Evolutionary conservation across 2,888 invertebrate genomes (phyloP).

Genomic region (Girardia tigrina): DNA sequence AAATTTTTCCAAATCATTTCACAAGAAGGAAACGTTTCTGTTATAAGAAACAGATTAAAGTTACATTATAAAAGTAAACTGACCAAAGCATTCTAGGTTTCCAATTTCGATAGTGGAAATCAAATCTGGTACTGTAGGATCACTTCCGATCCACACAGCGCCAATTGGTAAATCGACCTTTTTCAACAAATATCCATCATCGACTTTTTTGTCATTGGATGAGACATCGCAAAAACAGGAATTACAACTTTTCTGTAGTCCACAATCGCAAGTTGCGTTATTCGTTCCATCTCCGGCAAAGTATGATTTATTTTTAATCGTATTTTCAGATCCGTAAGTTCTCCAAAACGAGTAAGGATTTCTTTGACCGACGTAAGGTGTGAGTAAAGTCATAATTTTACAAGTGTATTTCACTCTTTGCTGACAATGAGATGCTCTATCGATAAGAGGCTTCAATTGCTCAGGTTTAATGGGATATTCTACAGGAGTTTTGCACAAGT

Average conservation of each 20-base stretch:
- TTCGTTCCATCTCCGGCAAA: conserved; percentile 24
- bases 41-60: neutral
- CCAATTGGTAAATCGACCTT: conserved; percentile 40
- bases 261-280: neutral
- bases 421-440: neutral
- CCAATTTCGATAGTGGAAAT: neutral
- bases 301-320: neutral
- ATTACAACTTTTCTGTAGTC: neutral
- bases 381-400: conserved; percentile 17
- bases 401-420: conserved; percentile 27
- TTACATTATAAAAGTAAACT: neutral
- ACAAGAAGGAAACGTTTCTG: neutral
- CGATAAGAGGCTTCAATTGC: conserved; percentile 17
- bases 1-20: neutral
- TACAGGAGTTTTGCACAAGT: conserved; percentile 20
- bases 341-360: conserved; percentile 27
- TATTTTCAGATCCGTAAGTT: neutral
- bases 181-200: conserved; percentile 41
- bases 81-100: neutral
- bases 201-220: conserved; percentile 39
- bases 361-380: neutral
- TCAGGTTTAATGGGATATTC: conserved; percentile 26
- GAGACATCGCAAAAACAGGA: conserved; percentile 43
- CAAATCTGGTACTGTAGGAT: neutral
- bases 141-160: conserved; percentile 16